Conservation (phyloP, 2,797 vertebrate genomes). For the Triplophysa yarkandensis region DNA sequence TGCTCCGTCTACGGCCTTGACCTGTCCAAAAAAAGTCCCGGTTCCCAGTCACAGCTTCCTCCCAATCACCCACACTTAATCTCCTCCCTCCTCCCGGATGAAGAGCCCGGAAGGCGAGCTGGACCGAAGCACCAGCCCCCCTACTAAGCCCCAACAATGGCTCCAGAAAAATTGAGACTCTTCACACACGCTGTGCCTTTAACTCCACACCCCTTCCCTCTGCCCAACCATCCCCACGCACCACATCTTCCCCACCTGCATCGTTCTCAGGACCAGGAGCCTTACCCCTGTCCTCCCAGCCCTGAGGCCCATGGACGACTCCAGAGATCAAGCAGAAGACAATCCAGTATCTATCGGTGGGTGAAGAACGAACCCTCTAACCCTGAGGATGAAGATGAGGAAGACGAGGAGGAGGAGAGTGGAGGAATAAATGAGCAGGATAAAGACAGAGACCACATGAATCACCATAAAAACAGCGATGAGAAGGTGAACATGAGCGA, state of each 20-base stretch:
- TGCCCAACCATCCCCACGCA: conserved; percentile 76
- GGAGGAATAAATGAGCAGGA: conserved; percentile 76
- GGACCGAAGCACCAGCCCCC: conserved; percentile 78
- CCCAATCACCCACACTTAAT: conserved; percentile 74
- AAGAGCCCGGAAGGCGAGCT: conserved; percentile 75
- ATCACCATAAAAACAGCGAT: conserved; percentile 74
- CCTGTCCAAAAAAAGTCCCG: conserved; percentile 95
- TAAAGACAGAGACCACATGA: conserved; percentile 66
- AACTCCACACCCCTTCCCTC: conserved; percentile 75
- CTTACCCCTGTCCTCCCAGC: conserved; percentile 72
- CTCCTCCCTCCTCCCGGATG: conserved; percentile 74
- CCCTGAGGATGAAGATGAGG: conserved; percentile 86
- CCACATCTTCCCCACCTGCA: conserved; percentile 80
- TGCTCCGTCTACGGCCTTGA: conserved; percentile 94
- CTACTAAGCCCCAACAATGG: conserved; percentile 73
- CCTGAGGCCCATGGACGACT: conserved; percentile 74
- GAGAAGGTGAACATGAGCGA: conserved; percentile 75
- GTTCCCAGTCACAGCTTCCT: conserved; percentile 77
- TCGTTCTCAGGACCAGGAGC: conserved; percentile 72
- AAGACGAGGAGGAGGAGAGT: conserved; percentile 87
- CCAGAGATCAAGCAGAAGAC: conserved; percentile 70
- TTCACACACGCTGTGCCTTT: conserved; percentile 70
- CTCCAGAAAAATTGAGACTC: conserved; percentile 81
- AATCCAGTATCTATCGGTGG: conserved; percentile 88
- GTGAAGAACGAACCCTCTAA: conserved; percentile 87